Evolutionary conservation across 2,113 vertebrate genomes (phyloP).

Genomic region (Otis tarda): DNA sequence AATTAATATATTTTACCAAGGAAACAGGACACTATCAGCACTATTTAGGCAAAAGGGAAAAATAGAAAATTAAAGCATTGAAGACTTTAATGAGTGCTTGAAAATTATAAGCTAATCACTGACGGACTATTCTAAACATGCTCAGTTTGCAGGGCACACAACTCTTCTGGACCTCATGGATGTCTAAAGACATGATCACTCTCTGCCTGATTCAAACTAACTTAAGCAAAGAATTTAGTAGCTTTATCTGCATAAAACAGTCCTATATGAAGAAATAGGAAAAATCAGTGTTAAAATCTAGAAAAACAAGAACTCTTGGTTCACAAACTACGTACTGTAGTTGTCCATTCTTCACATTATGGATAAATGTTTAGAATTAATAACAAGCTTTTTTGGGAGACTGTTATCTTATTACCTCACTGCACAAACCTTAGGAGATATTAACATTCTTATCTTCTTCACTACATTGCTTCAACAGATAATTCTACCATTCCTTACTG

Average conservation of each 20-base stretch:
- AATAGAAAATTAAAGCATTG: neutral
- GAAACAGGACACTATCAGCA: neutral
- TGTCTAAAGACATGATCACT: neutral
- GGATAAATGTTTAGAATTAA: conserved; percentile 20
- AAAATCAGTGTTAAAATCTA: neutral
- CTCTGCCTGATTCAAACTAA: neutral
- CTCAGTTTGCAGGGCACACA: neutral
- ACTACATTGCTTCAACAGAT: neutral
- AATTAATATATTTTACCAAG: neutral
- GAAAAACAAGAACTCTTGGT: neutral
- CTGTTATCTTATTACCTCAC: neutral
- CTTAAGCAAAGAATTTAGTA: neutral
- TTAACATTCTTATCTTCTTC: conserved; percentile 21
- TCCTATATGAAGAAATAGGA: neutral
- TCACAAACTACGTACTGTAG: neutral
- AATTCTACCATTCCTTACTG: neutral
- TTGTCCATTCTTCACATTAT: neutral
- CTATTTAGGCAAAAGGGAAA: neutral
- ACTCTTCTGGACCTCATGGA: neutral
- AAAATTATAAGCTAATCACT: neutral
- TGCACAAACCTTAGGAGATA: conserved; percentile 30
- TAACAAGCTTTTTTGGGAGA: neutral
- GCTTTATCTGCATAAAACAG: neutral
- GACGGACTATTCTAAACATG: neutral
- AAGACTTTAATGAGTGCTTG: neutral